Evolutionary conservation across 2,113 vertebrate genomes (phyloP).

Genomic region (Falcunculus frontatus): DNA sequence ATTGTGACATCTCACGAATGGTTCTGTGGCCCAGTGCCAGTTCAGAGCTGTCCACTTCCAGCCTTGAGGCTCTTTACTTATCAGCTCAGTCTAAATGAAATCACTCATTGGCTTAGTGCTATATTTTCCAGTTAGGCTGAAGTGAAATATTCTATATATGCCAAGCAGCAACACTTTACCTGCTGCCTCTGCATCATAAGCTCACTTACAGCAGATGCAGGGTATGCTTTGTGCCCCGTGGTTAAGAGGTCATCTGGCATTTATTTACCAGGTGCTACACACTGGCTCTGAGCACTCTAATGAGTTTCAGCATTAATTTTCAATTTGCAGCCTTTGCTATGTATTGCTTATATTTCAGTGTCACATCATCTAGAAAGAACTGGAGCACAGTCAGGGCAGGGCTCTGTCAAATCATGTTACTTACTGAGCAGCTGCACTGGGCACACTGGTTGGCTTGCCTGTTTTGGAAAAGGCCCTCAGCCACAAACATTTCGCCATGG

Average conservation of each 20-base stretch:
- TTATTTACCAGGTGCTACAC: neutral
- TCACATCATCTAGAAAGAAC: neutral
- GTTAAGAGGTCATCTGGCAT: neutral
- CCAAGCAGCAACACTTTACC: neutral
- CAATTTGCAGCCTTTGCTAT: neutral
- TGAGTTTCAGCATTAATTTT: neutral
- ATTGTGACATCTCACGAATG: neutral
- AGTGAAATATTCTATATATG: neutral
- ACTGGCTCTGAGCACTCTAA: neutral
- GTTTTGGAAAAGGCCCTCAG: conserved; percentile 78
- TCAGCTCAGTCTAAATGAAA: neutral
- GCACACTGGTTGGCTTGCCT: conserved; percentile 78
- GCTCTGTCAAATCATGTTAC: neutral
- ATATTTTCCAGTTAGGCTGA: neutral
- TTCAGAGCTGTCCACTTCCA: neutral
- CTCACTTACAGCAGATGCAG: neutral
- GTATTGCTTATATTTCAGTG: neutral
- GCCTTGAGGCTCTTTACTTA: neutral
- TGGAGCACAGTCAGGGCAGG: neutral
- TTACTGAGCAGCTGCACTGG: conserved; percentile 82
- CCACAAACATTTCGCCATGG: conserved; percentile 76
- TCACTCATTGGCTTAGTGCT: neutral
- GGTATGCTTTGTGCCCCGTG: neutral
- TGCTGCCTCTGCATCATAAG: neutral
- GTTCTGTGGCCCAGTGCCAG: neutral